A percentile compares a stretch with the other conserved stretches of the same genome.
phyloP scores from a whole-genome alignment of 1,140 invertebrate species.

The Drosophila nannoptera region DNA sequence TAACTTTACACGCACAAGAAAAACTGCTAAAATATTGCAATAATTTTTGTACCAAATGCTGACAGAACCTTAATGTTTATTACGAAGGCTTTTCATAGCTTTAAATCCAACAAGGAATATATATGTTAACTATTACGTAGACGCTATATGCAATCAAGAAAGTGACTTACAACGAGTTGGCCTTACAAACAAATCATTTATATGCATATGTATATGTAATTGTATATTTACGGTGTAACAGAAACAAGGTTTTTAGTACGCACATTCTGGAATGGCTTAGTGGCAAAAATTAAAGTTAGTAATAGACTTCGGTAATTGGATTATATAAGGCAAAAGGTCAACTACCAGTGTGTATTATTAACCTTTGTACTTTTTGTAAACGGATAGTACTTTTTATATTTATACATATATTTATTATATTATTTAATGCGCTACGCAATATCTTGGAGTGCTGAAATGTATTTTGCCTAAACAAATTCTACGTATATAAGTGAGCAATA shows the following conservation, averaged over 20 bases:
- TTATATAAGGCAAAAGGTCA: background rate
- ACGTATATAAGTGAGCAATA: conserved; percentile 67
- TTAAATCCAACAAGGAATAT: conserved; percentile 41
- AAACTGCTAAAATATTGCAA: conserved; percentile 35
- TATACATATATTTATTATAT: conserved; percentile 41
- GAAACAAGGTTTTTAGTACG: conserved; percentile 43
- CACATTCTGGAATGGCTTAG: conserved; percentile 52
- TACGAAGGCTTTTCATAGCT: conserved; percentile 49
- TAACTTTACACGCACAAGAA: conserved; percentile 42
- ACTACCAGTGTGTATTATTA: conserved; percentile 12
- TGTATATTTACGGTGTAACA: background rate
- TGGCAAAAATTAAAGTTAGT: conserved; percentile 33
- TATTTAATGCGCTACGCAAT: conserved; percentile 39
- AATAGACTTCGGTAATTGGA: conserved; percentile 9
- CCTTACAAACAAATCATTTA: conserved; percentile 61
- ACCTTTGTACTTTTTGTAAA: conserved; percentile 44
- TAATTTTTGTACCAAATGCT: conserved; percentile 50
- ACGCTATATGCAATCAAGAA: conserved; percentile 66
- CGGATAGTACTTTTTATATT: conserved; percentile 19
- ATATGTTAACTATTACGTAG: conserved; percentile 45
- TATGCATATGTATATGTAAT: conserved; percentile 26
- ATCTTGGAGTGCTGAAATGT: conserved; percentile 32
- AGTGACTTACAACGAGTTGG: conserved; percentile 60
- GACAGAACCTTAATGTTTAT: conserved; percentile 43
- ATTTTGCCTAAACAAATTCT: conserved; percentile 38